Evolutionary conservation across 1,140 invertebrate genomes (phyloP).

Genomic region (Leptestheria dahalacensis): DNA sequence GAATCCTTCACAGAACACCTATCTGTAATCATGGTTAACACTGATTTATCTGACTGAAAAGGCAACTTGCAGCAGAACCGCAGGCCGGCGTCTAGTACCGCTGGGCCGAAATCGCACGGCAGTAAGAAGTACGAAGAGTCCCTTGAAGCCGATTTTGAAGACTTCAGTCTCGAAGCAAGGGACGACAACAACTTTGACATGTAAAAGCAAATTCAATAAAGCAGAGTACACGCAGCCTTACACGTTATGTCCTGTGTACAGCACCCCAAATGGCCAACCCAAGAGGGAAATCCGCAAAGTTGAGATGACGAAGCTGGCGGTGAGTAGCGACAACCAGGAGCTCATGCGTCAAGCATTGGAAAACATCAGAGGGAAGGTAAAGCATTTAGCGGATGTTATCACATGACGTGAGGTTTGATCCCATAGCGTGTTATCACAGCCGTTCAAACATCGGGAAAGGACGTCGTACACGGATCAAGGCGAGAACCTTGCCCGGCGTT

Average conservation of each 20-base stretch:
- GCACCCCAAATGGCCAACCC: too few relatives aligned
- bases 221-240: too few relatives aligned
- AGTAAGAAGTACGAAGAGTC: neutral
- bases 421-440: too few relatives aligned
- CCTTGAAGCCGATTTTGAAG: neutral
- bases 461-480: slow-evolving; percentile 43
- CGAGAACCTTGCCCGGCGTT: slow-evolving; percentile 44
- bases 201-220: too few relatives aligned
- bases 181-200: neutral
- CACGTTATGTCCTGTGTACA: too few relatives aligned
- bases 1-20: too few relatives aligned
- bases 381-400: too few relatives aligned
- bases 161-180: neutral
- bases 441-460: slow-evolving; percentile 31
- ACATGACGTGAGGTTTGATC: too few relatives aligned
- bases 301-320: slow-evolving; percentile 48
- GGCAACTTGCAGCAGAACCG: neutral
- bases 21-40: too few relatives aligned
- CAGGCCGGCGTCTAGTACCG: too few relatives aligned
- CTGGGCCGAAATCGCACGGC: too few relatives aligned
- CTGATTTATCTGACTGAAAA: too few relatives aligned
- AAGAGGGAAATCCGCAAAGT: slow-evolving; percentile 32
- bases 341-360: slow-evolving; percentile 50
- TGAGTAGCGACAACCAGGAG: slow-evolving; percentile 46
- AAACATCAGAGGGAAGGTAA: slow-evolving; percentile 45